A percentile compares a stretch with the other conserved stretches of the same genome.
phyloP scores from a whole-genome alignment of 2,888 invertebrate genomes.

The Lycaena phlaeas region DNA sequence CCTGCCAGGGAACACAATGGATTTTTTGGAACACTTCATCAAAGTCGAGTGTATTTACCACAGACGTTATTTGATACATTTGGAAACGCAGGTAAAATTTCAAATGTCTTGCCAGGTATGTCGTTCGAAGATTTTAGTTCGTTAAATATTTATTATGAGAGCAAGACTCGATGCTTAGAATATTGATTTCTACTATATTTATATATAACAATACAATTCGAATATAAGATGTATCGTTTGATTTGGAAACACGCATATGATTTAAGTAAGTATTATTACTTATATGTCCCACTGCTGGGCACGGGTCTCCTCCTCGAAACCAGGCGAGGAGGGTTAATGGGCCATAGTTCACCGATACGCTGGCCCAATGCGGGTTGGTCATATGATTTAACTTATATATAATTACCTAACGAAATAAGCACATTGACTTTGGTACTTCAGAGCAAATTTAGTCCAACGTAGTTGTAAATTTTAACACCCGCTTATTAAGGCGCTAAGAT shows the following conservation, averaged over 20 bases:
- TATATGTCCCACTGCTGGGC: too few relatives aligned
- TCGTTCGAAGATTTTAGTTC: background rate
- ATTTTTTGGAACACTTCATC: constrained; percentile 27
- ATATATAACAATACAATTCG: too few relatives aligned
- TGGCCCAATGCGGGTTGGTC: too few relatives aligned
- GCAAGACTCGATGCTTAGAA: background rate
- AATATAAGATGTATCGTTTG: too few relatives aligned
- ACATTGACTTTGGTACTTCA: too few relatives aligned
- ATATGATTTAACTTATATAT: too few relatives aligned
- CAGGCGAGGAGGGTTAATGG: too few relatives aligned
- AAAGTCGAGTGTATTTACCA: constrained; percentile 14
- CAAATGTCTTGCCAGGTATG: background rate
- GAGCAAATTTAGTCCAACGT: background rate
- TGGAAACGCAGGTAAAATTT: constrained; percentile 16
- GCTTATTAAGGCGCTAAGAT: constrained; percentile 14
- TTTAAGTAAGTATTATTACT: too few relatives aligned
- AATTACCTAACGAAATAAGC: too few relatives aligned
- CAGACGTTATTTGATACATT: constrained; percentile 15
- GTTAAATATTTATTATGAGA: background rate
- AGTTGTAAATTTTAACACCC: constrained; percentile 4
- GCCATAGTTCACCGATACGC: too few relatives aligned
- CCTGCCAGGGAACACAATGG: constrained; percentile 51
- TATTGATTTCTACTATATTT: background rate
- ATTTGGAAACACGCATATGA: too few relatives aligned
- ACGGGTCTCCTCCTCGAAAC: too few relatives aligned